These are phyloP conservation scores for Trissolcus brochymenae DNA, from an alignment of 2,888 invertebrate species.

Conservation along the genomic window DNA sequence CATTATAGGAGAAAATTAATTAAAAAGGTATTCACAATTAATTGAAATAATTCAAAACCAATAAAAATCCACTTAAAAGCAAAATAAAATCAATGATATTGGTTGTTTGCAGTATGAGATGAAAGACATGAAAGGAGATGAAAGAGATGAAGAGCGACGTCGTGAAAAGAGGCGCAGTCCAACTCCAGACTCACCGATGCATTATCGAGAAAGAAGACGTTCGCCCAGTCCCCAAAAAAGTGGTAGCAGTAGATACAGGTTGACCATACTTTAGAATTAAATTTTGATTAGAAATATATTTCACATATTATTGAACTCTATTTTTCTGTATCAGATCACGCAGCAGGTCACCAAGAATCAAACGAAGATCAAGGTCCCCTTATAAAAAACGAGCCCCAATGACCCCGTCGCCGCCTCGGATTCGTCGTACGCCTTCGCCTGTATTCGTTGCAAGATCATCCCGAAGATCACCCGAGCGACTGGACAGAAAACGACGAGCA, in stretches of 20 bases:
- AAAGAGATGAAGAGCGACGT: conserved; percentile 72
- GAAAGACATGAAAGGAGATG: conserved; percentile 73
- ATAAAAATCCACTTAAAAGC: neutral
- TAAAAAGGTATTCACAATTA: conserved; percentile 81
- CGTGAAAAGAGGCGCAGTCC: conserved; percentile 72
- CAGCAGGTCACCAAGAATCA: conserved; percentile 74
- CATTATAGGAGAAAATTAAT: conserved; percentile 93
- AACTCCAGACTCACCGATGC: conserved; percentile 72
- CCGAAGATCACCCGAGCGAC: conserved; percentile 69
- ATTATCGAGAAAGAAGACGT: conserved; percentile 71
- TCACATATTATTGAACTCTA: neutral
- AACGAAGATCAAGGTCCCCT: conserved; percentile 77
- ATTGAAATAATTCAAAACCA: too few species aligned
- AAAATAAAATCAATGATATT: neutral
- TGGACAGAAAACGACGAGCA: conserved; percentile 69
- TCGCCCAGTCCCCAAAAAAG: conserved; percentile 70
- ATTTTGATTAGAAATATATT: neutral
- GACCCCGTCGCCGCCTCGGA: conserved; percentile 73
- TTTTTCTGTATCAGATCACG: conserved; percentile 66
- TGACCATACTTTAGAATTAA: neutral
- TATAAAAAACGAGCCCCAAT: conserved; percentile 70
- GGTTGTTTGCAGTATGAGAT: conserved; percentile 68
- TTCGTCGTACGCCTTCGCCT: conserved; percentile 73
- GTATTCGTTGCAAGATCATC: conserved; percentile 67
- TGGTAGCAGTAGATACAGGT: conserved; percentile 69